Percentiles rank a stretch among this genome's conserved stretches.
phyloP scores from a whole-genome alignment of 64 coral and sea anemone species.

The Pocillopora verrucosa region DNA sequence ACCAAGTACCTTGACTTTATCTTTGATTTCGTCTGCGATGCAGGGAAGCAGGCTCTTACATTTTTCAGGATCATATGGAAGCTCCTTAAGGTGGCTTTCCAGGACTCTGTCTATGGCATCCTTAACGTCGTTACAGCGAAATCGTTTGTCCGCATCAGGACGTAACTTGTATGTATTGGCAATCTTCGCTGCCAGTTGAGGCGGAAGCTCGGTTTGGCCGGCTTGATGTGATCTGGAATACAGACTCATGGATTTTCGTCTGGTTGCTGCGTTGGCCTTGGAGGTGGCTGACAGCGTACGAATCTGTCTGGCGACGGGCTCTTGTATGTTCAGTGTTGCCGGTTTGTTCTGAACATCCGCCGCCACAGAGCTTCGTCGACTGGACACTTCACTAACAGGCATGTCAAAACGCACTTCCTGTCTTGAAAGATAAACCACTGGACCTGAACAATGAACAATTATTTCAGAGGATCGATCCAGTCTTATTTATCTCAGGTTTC shows the following conservation, averaged over 20 bases:
- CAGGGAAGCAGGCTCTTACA: constrained; percentile 31
- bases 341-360: constrained; percentile 5
- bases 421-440: too few species aligned
- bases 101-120: constrained; percentile 52
- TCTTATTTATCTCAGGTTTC: not conserved
- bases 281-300: not conserved
- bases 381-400: constrained; percentile 27
- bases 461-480: not conserved
- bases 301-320: not conserved
- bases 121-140: constrained; percentile 41
- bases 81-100: constrained; percentile 31
- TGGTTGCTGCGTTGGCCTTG: not conserved
- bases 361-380: constrained; percentile 6
- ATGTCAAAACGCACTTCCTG: constrained; percentile 17
- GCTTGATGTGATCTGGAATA: constrained; percentile 8
- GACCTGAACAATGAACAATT: not conserved
- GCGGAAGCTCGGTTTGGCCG: not conserved
- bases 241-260: constrained; percentile 7
- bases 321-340: constrained; percentile 1
- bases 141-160: constrained; percentile 40
- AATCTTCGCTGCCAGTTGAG: not conserved
- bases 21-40: constrained; percentile 65
- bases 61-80: constrained; percentile 45
- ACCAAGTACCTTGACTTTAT: constrained; percentile 58
- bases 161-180: constrained; percentile 44